These are phyloP conservation scores for Brotula barbata DNA, from an alignment of 2,797 vertebrate genomes.

Conservation along the genomic window DNA sequence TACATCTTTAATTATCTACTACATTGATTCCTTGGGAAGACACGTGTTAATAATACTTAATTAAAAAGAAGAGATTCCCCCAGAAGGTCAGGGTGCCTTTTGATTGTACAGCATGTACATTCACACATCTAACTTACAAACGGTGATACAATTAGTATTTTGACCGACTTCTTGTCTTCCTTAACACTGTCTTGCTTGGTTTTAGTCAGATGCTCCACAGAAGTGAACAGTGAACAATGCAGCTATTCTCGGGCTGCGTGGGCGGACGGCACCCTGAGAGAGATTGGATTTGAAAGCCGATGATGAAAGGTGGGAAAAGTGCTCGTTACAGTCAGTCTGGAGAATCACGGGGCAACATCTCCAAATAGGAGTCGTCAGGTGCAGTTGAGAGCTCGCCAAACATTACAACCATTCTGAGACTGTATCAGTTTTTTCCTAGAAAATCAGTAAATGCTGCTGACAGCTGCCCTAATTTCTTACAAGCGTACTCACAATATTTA, in stretches of 20 bases:
- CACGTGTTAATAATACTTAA: no score
- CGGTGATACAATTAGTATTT: slow-evolving; percentile 2
- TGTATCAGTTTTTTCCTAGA: slow-evolving; percentile 5
- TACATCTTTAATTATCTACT: background rate
- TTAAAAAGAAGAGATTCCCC: no score
- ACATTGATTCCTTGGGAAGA: background rate
- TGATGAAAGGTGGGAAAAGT: slow-evolving; percentile 57
- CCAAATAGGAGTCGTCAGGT: slow-evolving; percentile 29
- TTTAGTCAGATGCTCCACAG: slow-evolving; percentile 44
- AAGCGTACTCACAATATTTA: slow-evolving; percentile 5
- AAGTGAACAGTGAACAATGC: slow-evolving; percentile 51
- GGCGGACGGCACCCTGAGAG: slow-evolving; percentile 27
- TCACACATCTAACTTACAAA: background rate
- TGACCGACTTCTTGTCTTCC: slow-evolving; percentile 34
- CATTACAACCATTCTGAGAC: background rate
- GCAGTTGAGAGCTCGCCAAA: slow-evolving; percentile 19
- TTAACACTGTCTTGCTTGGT: slow-evolving; percentile 27
- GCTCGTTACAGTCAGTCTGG: slow-evolving; percentile 57
- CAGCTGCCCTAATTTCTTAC: slow-evolving; percentile 2
- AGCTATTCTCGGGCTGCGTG: slow-evolving; percentile 67
- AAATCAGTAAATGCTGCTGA: slow-evolving; percentile 20
- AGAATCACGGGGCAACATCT: slow-evolving; percentile 38
- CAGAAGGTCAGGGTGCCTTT: no score
- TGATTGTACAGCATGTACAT: no score
- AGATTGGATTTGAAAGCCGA: slow-evolving; percentile 43